phyloP scores from a whole-genome alignment of 2,797 vertebrate species.

The Erpetoichthys calabaricus region DNA sequence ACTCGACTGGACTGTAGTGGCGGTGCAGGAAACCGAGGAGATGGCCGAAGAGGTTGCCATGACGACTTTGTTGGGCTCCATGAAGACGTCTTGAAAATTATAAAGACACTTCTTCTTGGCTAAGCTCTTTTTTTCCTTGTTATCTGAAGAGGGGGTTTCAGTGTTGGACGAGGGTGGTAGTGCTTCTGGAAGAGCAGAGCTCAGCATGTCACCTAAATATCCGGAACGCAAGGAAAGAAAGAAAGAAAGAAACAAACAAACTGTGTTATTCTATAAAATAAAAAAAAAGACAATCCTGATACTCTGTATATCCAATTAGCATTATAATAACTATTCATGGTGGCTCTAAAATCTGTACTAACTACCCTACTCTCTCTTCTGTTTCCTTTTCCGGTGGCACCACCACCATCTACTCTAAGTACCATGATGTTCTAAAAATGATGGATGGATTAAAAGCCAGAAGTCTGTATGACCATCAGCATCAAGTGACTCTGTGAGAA shows the following conservation, averaged over 20 bases:
- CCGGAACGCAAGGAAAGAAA: constrained; percentile 5
- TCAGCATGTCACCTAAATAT: constrained; percentile 68
- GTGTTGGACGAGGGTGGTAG: constrained; percentile 62
- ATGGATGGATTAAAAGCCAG: too few species aligned
- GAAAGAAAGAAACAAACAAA: background rate
- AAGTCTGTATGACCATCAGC: too few species aligned
- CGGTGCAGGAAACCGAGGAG: constrained; percentile 86
- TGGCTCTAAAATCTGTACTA: too few species aligned
- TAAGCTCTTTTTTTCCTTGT: constrained; percentile 77
- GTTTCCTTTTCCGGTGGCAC: too few species aligned
- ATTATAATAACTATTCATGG: too few species aligned
- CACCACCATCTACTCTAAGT: too few species aligned
- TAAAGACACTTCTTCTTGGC: constrained; percentile 96
- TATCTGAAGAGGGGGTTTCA: constrained; percentile 51
- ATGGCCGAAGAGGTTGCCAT: constrained; percentile 91
- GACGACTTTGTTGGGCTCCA: constrained; percentile 83
- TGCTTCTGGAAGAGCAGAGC: constrained; percentile 65
- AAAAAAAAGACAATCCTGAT: too few species aligned
- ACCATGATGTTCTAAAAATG: too few species aligned
- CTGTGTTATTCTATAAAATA: background rate
- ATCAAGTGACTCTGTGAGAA: too few species aligned
- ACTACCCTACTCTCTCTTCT: too few species aligned
- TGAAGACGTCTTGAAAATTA: constrained; percentile 96
- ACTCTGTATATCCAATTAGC: too few species aligned
- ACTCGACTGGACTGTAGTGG: constrained; percentile 86